Evolutionary conservation across 1,140 invertebrate species (phyloP).

Genomic region (Cylas formicarius): DNA sequence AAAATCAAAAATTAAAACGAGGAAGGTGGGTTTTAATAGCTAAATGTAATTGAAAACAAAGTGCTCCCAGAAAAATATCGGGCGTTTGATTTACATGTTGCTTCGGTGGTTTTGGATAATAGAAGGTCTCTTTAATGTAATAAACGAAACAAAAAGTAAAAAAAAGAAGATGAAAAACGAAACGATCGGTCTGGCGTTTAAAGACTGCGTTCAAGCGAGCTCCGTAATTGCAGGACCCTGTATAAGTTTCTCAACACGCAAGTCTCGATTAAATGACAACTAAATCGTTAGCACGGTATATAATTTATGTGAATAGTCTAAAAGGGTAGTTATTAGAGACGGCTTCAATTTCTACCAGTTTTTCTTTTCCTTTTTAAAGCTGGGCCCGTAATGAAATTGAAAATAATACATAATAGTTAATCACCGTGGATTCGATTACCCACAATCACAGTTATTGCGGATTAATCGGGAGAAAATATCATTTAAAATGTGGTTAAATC

Average conservation of each 20-base stretch:
- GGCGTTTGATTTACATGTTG: background rate
- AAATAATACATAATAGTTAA: conserved; percentile 14
- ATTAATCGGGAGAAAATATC: conserved; percentile 2
- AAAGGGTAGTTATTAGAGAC: conserved; percentile 19
- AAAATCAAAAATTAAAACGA: too few relatives aligned
- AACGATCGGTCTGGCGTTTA: conserved; percentile 19
- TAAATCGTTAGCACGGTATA: conserved; percentile 21
- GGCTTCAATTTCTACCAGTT: conserved; percentile 9
- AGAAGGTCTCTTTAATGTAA: conserved; percentile 13
- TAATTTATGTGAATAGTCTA: conserved; percentile 20
- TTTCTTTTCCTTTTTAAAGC: too few relatives aligned
- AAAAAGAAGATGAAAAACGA: conserved; percentile 9
- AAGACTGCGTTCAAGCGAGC: conserved; percentile 17
- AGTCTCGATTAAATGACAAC: conserved; percentile 20
- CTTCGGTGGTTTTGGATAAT: conserved; percentile 5
- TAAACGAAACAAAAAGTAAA: conserved; percentile 7
- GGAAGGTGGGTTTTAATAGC: too few relatives aligned
- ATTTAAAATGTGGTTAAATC: conserved; percentile 4
- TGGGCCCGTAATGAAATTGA: conserved; percentile 10
- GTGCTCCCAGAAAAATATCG: too few relatives aligned
- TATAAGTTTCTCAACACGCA: conserved; percentile 22
- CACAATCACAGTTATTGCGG: conserved; percentile 8
- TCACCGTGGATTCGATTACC: conserved; percentile 10
- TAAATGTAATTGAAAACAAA: too few relatives aligned
- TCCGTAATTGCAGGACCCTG: conserved; percentile 20